Evolutionary conservation across 2,797 vertebrate species (phyloP), one percentile per base, ranked within the genome.

Genomic region (Loris lydekkerianus): DNA sequence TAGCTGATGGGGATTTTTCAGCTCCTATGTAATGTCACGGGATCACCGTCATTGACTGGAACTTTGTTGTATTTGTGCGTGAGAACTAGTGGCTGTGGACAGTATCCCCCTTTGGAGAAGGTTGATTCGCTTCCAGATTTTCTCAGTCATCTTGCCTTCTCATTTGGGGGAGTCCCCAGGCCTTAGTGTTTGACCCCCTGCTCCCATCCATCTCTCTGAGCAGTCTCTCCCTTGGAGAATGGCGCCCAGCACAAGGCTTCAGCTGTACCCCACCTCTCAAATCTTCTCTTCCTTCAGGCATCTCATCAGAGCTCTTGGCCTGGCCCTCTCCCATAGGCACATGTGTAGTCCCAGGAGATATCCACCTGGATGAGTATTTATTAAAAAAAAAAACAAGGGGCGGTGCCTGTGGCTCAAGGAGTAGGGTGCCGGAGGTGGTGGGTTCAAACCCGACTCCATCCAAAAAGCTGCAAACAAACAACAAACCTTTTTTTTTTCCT

Each of bases 281-380:
- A 60, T 31, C 67, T 81, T 58, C 65, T 90, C 73, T 77, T 40
- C 3, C 23, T 76, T 75, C 27, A 25, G 29, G 10, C 3, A 31
- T 89, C 81, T 94, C 75, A 49, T 40, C 25, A 58, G 78, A 63
- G 20, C 14, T 25, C 60, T 70, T 94, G 87, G 65, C 43, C 56
- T 23, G 17, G 49, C 70, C 37, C 31, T 70, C 53, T 93, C 25
- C n/a, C 43, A 0, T n/a, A 3, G 56, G 17, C 40, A 20, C 34
- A 5, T 70, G 65, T 81, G 4, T 81, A 87, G 63, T 27, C 43
- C 23, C 3, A n/a, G 37, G 60, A 94, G 69, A 25, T 17, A 18
- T 88, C 67, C n/a, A 67, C 29, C 56, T 93, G 60, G 49, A 69
- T 70, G 25, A 87, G 25, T 89, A 63, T 84, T 72, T 95, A 60